Base-by-base conservation (phyloP, 2,888 invertebrate species). In the Lepidocyrtoides sp. region DNA sequence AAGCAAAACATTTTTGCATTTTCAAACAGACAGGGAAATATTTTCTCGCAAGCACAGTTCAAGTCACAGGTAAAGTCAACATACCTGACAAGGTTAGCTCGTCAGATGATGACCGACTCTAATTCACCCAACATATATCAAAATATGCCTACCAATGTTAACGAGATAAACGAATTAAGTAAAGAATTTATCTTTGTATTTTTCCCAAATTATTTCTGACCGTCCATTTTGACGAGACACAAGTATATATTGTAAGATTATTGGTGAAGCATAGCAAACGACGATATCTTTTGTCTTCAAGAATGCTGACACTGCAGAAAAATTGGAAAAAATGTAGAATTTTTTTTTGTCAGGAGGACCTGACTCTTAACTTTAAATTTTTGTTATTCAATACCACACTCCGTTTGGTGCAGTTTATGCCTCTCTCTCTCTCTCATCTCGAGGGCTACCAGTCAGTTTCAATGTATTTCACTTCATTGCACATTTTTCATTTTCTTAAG, bases 391-490 rank as follows among this genome's bases (percentile, higher is more conserved):
- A n/a, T 66, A n/a, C 32, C 63, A 32, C n/a, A 32, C 63, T 66
- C 32, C 7, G 32, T n/a, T 66, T 66, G 14, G 60, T 26, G 26
- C 60, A 60, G 0, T 41, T 51, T 29, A 23, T 51, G n/a, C 17
- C 17, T 1, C 51, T 4, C 0, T 51, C 17, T 51, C 17, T 1
- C 17, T 51, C 60, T 60, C 20, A 23, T 5, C n/a, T n/a, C n/a
- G n/a, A n/a, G n/a, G n/a, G 32, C 63, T 66, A 32, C 63, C 10
- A 66, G 63, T 66, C 63, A 2, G 60, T 3, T 32, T 32, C 8
- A 29, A 81, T 81, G 44, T 82, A 23, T 44, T 26, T 29, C 23
- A 23, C 83, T 66, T 83, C 66, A 84, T 72, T 84, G 69, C 60
- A 60, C 60, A 72, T 69, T 84, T 72, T 26, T 44, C 5, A 7